Percentiles rank a stretch among this genome's conserved stretches.
These are phyloP conservation scores for Syritta pipiens DNA, from an alignment of 2,888 invertebrate genomes.

Conservation along the genomic window DNA sequence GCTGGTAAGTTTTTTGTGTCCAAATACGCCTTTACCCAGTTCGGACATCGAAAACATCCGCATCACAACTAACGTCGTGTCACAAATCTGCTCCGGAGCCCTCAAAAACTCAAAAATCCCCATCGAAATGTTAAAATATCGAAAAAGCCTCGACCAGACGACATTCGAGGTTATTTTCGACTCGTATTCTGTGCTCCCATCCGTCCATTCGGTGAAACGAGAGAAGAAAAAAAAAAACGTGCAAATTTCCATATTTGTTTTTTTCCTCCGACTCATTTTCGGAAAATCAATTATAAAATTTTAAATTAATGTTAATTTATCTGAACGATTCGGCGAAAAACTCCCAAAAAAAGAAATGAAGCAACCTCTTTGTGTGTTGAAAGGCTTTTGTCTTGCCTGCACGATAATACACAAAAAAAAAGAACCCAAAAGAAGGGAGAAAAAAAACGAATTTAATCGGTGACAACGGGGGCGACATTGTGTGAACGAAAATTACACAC, in stretches of 20 bases:
- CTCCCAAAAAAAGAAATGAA: neutral
- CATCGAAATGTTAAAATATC: constrained; percentile 27
- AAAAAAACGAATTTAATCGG: constrained; percentile 18
- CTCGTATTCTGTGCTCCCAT: constrained; percentile 27
- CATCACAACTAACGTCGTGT: too few relatives aligned
- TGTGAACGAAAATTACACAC: constrained; percentile 27
- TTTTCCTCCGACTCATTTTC: constrained; percentile 14
- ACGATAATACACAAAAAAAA: constrained; percentile 21
- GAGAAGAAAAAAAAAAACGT: constrained; percentile 53
- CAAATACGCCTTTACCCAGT: neutral
- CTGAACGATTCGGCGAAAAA: neutral
- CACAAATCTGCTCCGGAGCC: too few relatives aligned
- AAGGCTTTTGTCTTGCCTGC: constrained; percentile 54
- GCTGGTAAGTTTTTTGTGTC: constrained; percentile 85
- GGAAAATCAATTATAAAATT: constrained; percentile 28
- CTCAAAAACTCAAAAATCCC: too few relatives aligned
- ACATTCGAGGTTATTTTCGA: constrained; percentile 61
- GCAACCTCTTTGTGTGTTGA: constrained; percentile 53
- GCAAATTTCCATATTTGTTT: constrained; percentile 35
- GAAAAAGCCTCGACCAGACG: constrained; percentile 47
- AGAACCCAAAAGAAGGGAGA: neutral
- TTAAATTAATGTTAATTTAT: constrained; percentile 14
- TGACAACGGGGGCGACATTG: constrained; percentile 60
- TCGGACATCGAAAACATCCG: neutral
- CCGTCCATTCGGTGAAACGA: neutral